Base-by-base conservation (phyloP, 2,113 vertebrate species). In the Tauraco erythrolophus region DNA sequence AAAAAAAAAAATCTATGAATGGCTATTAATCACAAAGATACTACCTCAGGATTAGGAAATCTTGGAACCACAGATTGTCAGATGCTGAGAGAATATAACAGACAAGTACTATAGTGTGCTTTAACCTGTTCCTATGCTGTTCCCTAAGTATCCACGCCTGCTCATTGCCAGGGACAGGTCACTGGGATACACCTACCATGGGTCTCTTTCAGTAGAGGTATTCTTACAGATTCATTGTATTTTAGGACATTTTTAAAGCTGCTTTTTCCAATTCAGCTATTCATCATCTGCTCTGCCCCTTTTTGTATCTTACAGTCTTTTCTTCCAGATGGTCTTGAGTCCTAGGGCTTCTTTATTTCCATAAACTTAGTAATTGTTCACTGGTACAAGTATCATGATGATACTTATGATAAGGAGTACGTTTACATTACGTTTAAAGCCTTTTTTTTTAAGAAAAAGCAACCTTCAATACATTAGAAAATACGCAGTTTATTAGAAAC, bases 21-120 rank as follows among this genome's bases (percentile, higher is more conserved):
- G 65, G 69, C 84, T 75, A 87, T 87, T 95, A 92, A 92, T 96
- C 95, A 96, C 89, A 89, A 86, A 91, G 93, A 68, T 91, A 81
- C 33, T 94, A 91, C 91, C 60, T 81, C 80, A 92, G 86, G 93
- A 92, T 87, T 84, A 92, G 69, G 86, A 92, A 91, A 74, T 62
- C 68, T 66, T 92, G 89, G 84, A 96, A 78, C 12, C 30, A 91
- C 9, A 84, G 33, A 68, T 1, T 68, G 30, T 19, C 35, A 80
- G 71, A 77, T 72, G 56, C 53, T 85, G 48, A 68, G 62, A 85
- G 19, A 33, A 16, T 33, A 4, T 4, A 92, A 25, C 58, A 88
- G 79, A 50, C 54, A 76, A 87, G 43, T 24, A 66, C 46, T 56
- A 31, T 56, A 50, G 66, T 22, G 25, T 41, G 37, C 16, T 91